Conservation (phyloP, 2,888 invertebrate species). For the Amaurobius ferox region DNA sequence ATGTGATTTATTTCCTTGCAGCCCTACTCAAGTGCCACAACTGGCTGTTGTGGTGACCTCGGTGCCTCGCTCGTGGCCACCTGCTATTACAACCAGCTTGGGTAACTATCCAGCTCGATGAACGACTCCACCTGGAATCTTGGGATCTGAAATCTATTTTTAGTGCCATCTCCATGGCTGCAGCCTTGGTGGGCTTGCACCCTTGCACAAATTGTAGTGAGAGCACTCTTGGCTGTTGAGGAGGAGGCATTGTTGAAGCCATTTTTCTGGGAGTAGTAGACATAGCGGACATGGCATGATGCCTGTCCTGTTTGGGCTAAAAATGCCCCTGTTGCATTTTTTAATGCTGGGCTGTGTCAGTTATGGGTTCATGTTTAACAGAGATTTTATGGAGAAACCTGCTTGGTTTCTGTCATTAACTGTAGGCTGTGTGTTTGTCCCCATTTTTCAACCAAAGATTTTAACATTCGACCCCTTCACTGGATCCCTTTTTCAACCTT, state of each 20-base stretch:
- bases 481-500: constrained; percentile 53
- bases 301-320: constrained; percentile 64
- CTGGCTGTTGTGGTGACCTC: constrained; percentile 64
- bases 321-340: constrained; percentile 35
- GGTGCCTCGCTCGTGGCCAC: constrained; percentile 59
- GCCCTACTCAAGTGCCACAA: constrained; percentile 36
- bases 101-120: constrained; percentile 72
- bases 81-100: constrained; percentile 58
- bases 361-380: constrained; percentile 59
- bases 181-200: constrained; percentile 62
- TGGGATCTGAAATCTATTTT: constrained; percentile 44
- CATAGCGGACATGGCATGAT: constrained; percentile 60
- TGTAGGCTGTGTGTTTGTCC: constrained; percentile 60
- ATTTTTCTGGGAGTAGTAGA: constrained; percentile 67
- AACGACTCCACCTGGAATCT: constrained; percentile 24
- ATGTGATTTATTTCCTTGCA: constrained; percentile 11
- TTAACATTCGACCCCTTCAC: constrained; percentile 43
- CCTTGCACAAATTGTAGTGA: constrained; percentile 68
- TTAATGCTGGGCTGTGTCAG: constrained; percentile 44
- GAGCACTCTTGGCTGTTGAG: constrained; percentile 67
- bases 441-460: constrained; percentile 67
- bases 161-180: constrained; percentile 69
- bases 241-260: constrained; percentile 56
- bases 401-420: constrained; percentile 36
- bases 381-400: constrained; percentile 55